These are phyloP conservation scores for Xiphias gladius DNA, from an alignment of 2,113 vertebrate species.

Conservation along the genomic window DNA sequence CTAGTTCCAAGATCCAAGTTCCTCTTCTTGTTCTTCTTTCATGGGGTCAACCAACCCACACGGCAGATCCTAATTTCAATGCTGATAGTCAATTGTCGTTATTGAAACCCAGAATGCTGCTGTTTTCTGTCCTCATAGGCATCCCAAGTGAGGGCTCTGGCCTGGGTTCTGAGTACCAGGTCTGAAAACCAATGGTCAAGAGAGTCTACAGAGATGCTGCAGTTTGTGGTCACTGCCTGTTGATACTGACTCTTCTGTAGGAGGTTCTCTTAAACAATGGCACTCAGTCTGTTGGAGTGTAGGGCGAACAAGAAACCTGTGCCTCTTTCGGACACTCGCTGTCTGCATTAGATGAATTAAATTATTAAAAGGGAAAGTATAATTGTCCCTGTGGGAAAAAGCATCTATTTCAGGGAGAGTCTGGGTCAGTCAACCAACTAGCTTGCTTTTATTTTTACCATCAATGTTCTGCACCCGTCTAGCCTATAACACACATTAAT, in stretches of 20 bases:
- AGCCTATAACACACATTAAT: background rate
- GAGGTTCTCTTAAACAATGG: constrained; percentile 7
- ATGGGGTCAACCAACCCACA: background rate
- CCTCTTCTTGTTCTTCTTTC: background rate
- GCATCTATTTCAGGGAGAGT: constrained; percentile 17
- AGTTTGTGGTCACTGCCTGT: constrained; percentile 28
- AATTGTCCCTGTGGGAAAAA: constrained; percentile 13
- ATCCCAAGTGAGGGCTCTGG: background rate
- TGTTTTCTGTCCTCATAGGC: background rate
- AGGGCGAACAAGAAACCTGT: background rate
- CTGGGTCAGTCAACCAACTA: constrained; percentile 12
- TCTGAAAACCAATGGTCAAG: constrained; percentile 8
- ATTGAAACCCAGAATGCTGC: background rate
- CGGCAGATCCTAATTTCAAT: background rate
- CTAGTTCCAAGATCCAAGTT: background rate
- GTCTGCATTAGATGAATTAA: constrained; percentile 14
- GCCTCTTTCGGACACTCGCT: constrained; percentile 10
- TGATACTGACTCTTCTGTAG: constrained; percentile 30
- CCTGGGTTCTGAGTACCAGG: background rate
- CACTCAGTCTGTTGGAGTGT: background rate
- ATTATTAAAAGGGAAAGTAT: constrained; percentile 43
- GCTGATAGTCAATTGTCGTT: background rate
- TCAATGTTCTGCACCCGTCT: background rate
- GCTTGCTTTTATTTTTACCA: constrained; percentile 10
- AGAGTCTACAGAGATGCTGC: constrained; percentile 11